Evolutionary conservation across 1,140 invertebrate genomes (phyloP), one percentile per base, ranked within the genome.

Genomic region (Danaus plexippus): DNA sequence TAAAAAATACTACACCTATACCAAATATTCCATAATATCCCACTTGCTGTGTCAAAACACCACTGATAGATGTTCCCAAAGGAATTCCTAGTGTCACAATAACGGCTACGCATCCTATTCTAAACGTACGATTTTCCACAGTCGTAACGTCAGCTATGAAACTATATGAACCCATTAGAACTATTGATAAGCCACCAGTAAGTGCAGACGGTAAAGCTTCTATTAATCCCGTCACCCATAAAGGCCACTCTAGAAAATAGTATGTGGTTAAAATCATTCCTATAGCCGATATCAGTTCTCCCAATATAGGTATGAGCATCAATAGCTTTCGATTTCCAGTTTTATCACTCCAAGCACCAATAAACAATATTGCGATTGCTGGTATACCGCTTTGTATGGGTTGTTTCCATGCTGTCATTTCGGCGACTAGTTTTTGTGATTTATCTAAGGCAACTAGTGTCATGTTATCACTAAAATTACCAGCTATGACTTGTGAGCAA

Each of bases 291-390:
- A 88, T 54, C 2, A 87, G 57, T 72, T 91, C 89, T 40, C 90
- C 90, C 7, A 90, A 56, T 7, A 91, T 79, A 4, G 89, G 88
- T 41, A 89, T 54, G 3, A 90, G 48, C 74, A 91, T 88, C 54
- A 89, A 85, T 9, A 88, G 77, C 80, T 92, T 92, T 54, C 92
- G 75, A 52, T 88, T 87, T 22, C 89, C 88, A 46, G 89, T 87
- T 59, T 80, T 77, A 64, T 91, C 90, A 67, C 90, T 91, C 90
- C 90, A 89, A 32, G 90, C 88, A 64, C 92, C 90, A 56, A 92
- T 68, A 77, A 91, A 88, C 52, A 91, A 59, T 18, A 91, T 88
- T 4, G 89, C 69, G n/a, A 90, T 60, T 0, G 89, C 84, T n/a
- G 90, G 89, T 9, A 91, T 71, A 18, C 88, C 73, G 55, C 87